Conservation (phyloP, 1,140 invertebrate species). For the Eupeodes corollae region DNA sequence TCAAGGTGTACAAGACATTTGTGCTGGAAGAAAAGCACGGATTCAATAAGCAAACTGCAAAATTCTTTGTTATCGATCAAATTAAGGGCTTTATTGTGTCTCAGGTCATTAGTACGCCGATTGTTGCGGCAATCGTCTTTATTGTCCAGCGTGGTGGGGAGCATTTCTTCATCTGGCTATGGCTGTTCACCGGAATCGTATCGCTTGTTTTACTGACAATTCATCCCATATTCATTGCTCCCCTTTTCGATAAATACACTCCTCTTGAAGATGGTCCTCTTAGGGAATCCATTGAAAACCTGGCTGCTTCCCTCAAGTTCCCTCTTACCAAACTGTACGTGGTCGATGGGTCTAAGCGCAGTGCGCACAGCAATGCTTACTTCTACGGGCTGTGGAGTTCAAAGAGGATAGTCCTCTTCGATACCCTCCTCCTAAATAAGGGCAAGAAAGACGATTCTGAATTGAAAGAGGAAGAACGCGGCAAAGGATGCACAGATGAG, state of each 20-base stretch:
- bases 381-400: constrained; percentile 96
- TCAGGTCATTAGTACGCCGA: constrained; percentile 65
- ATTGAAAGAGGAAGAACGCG: constrained; percentile 39
- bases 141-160: constrained; percentile 81
- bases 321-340: constrained; percentile 93
- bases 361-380: constrained; percentile 95
- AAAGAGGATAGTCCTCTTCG: constrained; percentile 97
- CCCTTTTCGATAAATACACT: constrained; percentile 97
- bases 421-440: constrained; percentile 59
- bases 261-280: constrained; percentile 86
- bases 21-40: constrained; percentile 94
- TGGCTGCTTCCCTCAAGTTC: constrained; percentile 81
- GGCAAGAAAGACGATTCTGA: constrained; percentile 33
- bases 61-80: constrained; percentile 92
- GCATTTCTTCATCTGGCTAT: constrained; percentile 92
- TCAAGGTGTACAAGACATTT: constrained; percentile 84
- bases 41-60: constrained; percentile 92
- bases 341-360: constrained; percentile 94
- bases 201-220: constrained; percentile 75
- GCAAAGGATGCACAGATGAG: constrained; percentile 75
- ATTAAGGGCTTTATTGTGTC: constrained; percentile 75
- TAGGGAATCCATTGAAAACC: constrained; percentile 71
- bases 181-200: constrained; percentile 75
- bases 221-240: constrained; percentile 95
- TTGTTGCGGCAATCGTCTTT: constrained; percentile 70